Evolutionary conservation across 2,113 vertebrate genomes (phyloP).

Genomic region (Chaenocephalus aceratus): DNA sequence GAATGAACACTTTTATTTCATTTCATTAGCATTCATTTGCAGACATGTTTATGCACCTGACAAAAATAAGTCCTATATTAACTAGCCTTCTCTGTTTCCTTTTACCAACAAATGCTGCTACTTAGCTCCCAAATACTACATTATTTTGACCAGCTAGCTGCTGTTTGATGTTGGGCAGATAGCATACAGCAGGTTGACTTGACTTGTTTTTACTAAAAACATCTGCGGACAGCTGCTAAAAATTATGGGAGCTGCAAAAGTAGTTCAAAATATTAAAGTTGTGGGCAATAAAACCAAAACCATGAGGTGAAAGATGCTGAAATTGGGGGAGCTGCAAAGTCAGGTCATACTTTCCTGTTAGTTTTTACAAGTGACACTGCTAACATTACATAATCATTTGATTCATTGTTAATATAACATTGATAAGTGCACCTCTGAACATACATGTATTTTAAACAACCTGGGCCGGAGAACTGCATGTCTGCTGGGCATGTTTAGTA

Average conservation of each 20-base stretch:
- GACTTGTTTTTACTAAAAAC: not conserved
- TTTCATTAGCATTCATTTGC: not conserved
- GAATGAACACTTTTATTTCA: too few species aligned
- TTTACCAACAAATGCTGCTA: not conserved
- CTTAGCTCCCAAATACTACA: not conserved
- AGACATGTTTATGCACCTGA: too few species aligned
- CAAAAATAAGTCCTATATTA: too few species aligned
- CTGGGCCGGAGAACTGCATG: not conserved
- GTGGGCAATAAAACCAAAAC: slow-evolving; percentile 3
- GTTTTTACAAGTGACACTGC: not conserved
- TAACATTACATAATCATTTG: not conserved
- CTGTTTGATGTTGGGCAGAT: not conserved
- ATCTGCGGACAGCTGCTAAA: not conserved
- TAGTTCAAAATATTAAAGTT: not conserved
- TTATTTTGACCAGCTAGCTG: not conserved
- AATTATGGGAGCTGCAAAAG: not conserved
- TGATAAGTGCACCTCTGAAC: slow-evolving; percentile 11
- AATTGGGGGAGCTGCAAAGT: not conserved
- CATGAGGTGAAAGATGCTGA: slow-evolving; percentile 2
- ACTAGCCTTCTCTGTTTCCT: not conserved
- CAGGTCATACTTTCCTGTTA: not conserved
- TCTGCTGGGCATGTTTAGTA: slow-evolving; percentile 27
- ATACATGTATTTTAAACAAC: not conserved
- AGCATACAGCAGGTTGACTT: not conserved
- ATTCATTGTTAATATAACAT: not conserved